Evolutionary conservation across 2,797 vertebrate genomes (phyloP), one percentile per base, ranked within the genome.

Genomic region (Cheracebus regulus): DNA sequence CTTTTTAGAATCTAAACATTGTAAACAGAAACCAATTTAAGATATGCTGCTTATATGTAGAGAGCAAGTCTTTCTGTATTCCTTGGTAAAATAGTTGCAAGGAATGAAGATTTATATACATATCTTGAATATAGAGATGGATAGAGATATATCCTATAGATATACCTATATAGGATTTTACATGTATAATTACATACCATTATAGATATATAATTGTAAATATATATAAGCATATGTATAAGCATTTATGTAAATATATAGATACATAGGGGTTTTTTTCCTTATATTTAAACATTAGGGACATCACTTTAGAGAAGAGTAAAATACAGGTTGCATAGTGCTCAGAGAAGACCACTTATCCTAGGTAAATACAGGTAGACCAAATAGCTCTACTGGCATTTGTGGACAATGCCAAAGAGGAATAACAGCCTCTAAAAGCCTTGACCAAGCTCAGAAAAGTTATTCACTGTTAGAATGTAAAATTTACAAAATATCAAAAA

Each of bases 1-100:
- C 73, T 95, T 96, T 97, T 95, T 61, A 88, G 55, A 95, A 92
- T 86, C 15, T 92, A 73, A 96, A 80, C 61, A 95, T 80, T 97
- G 78, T 95, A 96, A 96, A 93, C 94, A 64, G 72, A 96, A 93
- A 97, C 57, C 67, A 96, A 88, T 94, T 90, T 96, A 97, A 97
- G 41, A 92, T 82, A 48, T 10, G 22, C 88, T 91, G 81, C 88
- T 95, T 90, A 79, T 33, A 82, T 95, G 61, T 81, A 86, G 30
- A 91, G 33, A 95, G 95, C 57, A 92, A 96, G 20, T 85, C 85
- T 87, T 55, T 80, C 55, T 93, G 26, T 84, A 17, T 88, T 96
- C 33, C 72, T 94, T 85, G 36, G 81, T 82, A 90, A 96, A 97
- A 95, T 72, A 96, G 78, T 95, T 96, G 33, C n/a, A 96, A 95